phyloP scores from a whole-genome alignment of 2,888 invertebrate species.

The Leucophenga maculata region DNA sequence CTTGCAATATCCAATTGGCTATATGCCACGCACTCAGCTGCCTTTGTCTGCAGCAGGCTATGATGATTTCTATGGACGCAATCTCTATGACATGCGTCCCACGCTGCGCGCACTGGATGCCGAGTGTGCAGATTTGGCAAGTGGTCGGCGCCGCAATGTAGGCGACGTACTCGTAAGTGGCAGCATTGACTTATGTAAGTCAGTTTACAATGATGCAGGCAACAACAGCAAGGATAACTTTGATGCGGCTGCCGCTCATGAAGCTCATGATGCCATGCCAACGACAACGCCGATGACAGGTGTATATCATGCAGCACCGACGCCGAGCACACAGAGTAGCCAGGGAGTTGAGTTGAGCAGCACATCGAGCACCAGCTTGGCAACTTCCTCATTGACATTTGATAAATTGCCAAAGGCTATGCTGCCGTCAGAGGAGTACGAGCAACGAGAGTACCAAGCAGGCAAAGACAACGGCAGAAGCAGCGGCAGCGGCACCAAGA shows the following conservation, averaged over 20 bases:
- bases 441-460: slow-evolving; percentile 20
- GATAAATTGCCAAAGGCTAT: slow-evolving; percentile 59
- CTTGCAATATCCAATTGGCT: slow-evolving; percentile 47
- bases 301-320: slow-evolving; percentile 36
- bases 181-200: slow-evolving; percentile 28
- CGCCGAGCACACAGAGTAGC: neutral
- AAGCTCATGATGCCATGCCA: neutral
- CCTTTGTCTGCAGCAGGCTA: slow-evolving; percentile 39
- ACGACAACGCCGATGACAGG: slow-evolving; percentile 36
- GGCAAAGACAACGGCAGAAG: slow-evolving; percentile 31
- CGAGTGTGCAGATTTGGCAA: slow-evolving; percentile 59
- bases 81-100: slow-evolving; percentile 58
- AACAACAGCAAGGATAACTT: slow-evolving; percentile 16
- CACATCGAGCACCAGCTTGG: slow-evolving; percentile 48
- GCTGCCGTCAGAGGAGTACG: slow-evolving; percentile 40
- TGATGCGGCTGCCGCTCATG: slow-evolving; percentile 27
- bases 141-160: slow-evolving; percentile 33
- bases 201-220: neutral
- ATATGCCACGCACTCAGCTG: slow-evolving; percentile 39
- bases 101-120: slow-evolving; percentile 60
- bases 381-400: slow-evolving; percentile 62
- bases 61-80: slow-evolving; percentile 45
- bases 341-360: slow-evolving; percentile 49
- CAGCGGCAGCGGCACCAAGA: neutral
- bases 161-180: neutral